Evolutionary conservation across 35 echinoderm and acorn worm genomes (phyloP).

Genomic region (Lytechinus variegatus): DNA sequence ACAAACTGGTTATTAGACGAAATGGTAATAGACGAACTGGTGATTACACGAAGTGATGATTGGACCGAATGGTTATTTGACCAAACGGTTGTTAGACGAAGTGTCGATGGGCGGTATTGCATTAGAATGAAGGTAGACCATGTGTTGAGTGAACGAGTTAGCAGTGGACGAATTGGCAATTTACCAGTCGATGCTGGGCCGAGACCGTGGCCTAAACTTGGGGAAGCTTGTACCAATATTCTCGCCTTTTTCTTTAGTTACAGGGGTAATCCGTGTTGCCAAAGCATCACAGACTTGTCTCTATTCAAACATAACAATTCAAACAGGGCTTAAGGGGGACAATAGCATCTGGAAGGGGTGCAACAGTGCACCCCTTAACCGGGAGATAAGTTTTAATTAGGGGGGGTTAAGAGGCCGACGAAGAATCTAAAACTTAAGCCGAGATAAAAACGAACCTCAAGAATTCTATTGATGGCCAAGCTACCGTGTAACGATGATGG

Average conservation of each 20-base stretch:
- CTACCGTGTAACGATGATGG: neutral
- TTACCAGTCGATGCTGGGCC: too few relatives aligned
- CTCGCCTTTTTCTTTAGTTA: neutral
- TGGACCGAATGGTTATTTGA: too few relatives aligned
- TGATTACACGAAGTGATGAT: too few relatives aligned
- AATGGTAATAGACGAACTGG: too few relatives aligned
- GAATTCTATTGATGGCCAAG: neutral
- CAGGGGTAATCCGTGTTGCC: neutral
- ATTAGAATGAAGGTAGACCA: too few relatives aligned
- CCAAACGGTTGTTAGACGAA: too few relatives aligned
- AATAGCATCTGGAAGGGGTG: neutral
- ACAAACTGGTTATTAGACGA: too few relatives aligned
- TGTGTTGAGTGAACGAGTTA: too few relatives aligned
- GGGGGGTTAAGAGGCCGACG: neutral
- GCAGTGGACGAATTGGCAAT: too few relatives aligned
- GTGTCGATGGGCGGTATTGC: too few relatives aligned
- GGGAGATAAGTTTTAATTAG: slow-evolving; percentile 9
- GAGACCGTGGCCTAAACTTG: too few relatives aligned
- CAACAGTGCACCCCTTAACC: neutral
- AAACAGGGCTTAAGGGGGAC: neutral
- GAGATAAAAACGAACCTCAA: neutral
- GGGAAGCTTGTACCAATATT: neutral
- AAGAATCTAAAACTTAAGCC: neutral
- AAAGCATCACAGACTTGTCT: neutral
- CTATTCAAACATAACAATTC: neutral